These are phyloP conservation scores for Charina bottae DNA, from an alignment of 2,113 vertebrate genomes.

Conservation along the genomic window DNA sequence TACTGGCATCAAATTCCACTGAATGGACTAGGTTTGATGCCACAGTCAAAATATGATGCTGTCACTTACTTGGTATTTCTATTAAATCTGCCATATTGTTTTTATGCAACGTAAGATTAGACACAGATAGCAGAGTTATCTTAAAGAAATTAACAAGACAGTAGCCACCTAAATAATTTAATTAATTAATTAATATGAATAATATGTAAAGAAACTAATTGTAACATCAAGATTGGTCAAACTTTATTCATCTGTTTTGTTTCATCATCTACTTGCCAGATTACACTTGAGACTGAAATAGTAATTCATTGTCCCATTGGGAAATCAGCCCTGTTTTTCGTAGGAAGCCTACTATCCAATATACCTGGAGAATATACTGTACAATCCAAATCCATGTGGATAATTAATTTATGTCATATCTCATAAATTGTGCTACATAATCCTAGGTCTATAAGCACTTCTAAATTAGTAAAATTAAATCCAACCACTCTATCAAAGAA, in stretches of 20 bases:
- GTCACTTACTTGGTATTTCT: background rate
- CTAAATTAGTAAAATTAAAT: background rate
- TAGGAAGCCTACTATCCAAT: background rate
- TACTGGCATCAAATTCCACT: background rate
- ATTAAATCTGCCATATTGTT: background rate
- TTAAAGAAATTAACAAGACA: background rate
- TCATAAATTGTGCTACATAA: rapidly evolving
- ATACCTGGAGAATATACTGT: background rate
- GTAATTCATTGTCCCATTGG: background rate
- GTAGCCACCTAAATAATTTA: background rate
- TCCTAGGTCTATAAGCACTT: background rate
- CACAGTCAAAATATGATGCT: background rate
- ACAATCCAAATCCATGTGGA: background rate
- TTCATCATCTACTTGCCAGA: background rate
- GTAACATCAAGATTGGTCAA: background rate
- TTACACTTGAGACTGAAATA: background rate
- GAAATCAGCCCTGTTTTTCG: background rate
- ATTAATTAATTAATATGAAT: background rate
- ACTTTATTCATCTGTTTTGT: background rate
- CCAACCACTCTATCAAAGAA: background rate
- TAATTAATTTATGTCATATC: rapidly evolving
- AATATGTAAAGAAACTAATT: background rate
- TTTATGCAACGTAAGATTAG: background rate
- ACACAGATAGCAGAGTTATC: background rate
- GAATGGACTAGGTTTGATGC: background rate